Evolutionary conservation across 64 coral and sea anemone species (phyloP).

Genomic region (Astreopora myriophthalma): DNA sequence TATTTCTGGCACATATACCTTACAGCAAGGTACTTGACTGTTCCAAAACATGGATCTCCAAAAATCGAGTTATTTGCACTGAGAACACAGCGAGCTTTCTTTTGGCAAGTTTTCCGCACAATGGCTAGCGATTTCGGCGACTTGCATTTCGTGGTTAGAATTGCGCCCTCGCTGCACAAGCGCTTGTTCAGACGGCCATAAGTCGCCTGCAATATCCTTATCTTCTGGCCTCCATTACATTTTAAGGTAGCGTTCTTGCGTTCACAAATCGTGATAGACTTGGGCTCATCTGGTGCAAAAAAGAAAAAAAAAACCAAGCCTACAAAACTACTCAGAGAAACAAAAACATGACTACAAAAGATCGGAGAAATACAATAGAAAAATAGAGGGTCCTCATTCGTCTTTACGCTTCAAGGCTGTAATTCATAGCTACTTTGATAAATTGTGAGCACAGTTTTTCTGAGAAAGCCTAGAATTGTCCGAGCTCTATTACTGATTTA

Average conservation of each 20-base stretch:
- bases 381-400: too few relatives aligned
- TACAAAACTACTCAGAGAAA: neutral
- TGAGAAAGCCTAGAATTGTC: too few relatives aligned
- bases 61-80: conserved; percentile 29
- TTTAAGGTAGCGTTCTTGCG: neutral
- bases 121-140: neutral
- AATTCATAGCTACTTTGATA: too few relatives aligned
- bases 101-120: conserved; percentile 2
- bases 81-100: conserved; percentile 38
- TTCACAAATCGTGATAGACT: conserved; percentile 25
- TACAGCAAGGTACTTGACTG: conserved; percentile 28
- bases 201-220: neutral
- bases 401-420: too few relatives aligned
- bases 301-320: neutral
- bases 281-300: neutral
- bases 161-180: neutral
- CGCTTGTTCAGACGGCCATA: conserved; percentile 31
- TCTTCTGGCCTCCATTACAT: conserved; percentile 7
- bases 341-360: neutral
- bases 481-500: too few relatives aligned
- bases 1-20: conserved; percentile 22
- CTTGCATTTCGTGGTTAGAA: neutral
- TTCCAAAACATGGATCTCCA: conserved; percentile 40
- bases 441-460: too few relatives aligned
- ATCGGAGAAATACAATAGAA: too few relatives aligned